Evolutionary conservation across 2,797 vertebrate species (phyloP).

Genomic region (Sebastes minor): DNA sequence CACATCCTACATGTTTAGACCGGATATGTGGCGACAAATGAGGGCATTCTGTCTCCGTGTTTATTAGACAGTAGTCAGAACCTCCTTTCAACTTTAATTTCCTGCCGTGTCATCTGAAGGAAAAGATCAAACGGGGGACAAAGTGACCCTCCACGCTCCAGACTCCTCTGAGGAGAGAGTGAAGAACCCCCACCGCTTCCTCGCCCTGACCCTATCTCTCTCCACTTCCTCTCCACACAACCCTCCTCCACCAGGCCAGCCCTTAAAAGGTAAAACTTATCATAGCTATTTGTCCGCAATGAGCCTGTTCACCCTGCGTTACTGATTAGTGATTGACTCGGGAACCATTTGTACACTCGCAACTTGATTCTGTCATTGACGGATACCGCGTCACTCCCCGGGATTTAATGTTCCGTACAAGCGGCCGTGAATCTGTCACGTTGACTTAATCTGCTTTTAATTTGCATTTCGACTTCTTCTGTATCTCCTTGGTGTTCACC

Average conservation of each 20-base stretch:
- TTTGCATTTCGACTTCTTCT: conserved; percentile 75
- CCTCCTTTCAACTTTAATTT: conserved; percentile 85
- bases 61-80: conserved; percentile 81
- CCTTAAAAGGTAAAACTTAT: conserved; percentile 66
- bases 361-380: conserved; percentile 69
- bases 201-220: conserved; percentile 57
- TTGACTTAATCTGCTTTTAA: conserved; percentile 70
- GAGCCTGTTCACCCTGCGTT: conserved; percentile 71
- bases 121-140: conserved; percentile 85
- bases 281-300: conserved; percentile 71
- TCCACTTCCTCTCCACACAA: conserved; percentile 56
- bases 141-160: conserved; percentile 80
- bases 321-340: conserved; percentile 76
- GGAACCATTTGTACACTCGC: conserved; percentile 61
- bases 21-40: conserved; percentile 66
- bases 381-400: conserved; percentile 51
- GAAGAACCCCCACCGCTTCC: conserved; percentile 57
- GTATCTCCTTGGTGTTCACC: conserved; percentile 72
- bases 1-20: conserved; percentile 41
- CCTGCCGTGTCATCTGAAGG: conserved; percentile 82
- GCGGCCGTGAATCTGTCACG: conserved; percentile 50
- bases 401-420: conserved; percentile 70
- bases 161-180: conserved; percentile 56
- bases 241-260: conserved; percentile 54
- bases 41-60: conserved; percentile 70